Percentiles rank a stretch among this genome's conserved stretches.
phyloP scores from a whole-genome alignment of 2,113 vertebrate genomes.

The Oenanthe melanoleuca region DNA sequence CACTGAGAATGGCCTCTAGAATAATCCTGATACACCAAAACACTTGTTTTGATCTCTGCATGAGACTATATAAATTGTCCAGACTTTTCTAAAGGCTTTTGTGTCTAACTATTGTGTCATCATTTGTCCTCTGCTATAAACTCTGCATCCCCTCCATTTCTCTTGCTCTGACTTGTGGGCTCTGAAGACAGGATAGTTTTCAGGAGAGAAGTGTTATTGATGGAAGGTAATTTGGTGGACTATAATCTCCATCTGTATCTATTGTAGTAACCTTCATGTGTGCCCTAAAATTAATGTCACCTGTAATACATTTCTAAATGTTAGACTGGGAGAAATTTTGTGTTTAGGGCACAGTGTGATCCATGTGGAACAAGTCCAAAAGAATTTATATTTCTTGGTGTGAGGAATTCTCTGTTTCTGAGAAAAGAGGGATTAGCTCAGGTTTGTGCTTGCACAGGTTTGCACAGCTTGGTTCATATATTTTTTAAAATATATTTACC shows the following conservation, averaged over 20 bases:
- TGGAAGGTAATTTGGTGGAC: background rate
- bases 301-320: background rate
- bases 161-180: background rate
- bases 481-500: no score
- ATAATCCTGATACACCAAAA: background rate
- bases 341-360: background rate
- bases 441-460: background rate
- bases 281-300: background rate
- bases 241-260: background rate
- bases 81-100: background rate
- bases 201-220: background rate
- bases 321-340: background rate
- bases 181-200: background rate
- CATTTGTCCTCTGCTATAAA: background rate
- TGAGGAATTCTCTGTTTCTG: background rate
- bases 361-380: background rate
- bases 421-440: background rate
- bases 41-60: background rate
- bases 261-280: background rate
- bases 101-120: background rate
- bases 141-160: background rate
- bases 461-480: background rate
- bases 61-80: background rate
- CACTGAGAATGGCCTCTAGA: background rate
- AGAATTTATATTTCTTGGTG: background rate